These are phyloP conservation scores for Gerris lacustris DNA, from an alignment of 2,888 invertebrate genomes.

Conservation along the genomic window DNA sequence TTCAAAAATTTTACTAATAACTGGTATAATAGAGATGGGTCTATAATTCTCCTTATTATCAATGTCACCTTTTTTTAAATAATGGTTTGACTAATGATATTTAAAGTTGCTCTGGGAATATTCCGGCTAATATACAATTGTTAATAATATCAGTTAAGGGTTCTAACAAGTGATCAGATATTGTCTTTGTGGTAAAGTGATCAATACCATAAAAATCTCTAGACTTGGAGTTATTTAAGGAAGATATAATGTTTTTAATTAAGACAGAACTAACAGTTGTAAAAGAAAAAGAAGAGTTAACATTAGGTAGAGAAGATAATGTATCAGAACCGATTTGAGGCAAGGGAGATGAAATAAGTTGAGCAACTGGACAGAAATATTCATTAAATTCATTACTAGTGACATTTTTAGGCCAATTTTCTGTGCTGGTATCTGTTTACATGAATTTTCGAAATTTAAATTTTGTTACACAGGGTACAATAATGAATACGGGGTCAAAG, in stretches of 20 bases:
- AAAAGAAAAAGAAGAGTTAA: not conserved
- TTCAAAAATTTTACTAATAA: not conserved
- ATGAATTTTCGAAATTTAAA: too few relatives aligned
- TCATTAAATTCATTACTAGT: not conserved
- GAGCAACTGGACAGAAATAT: not conserved
- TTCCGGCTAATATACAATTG: not conserved
- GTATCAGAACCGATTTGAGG: not conserved
- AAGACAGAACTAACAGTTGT: not conserved
- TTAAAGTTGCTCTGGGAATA: not conserved
- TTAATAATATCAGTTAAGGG: not conserved
- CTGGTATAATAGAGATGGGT: not conserved
- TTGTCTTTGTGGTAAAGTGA: not conserved
- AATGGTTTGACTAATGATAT: not conserved
- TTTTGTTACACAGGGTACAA: too few relatives aligned
- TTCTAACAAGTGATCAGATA: not conserved
- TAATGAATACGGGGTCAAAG: too few relatives aligned
- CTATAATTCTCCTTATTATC: not conserved
- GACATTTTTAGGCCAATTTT: not conserved
- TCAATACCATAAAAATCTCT: not conserved
- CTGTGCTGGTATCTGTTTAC: not conserved
- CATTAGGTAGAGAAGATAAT: not conserved
- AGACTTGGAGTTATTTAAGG: not conserved
- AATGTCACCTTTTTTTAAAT: not conserved
- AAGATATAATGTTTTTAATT: not conserved
- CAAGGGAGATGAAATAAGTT: not conserved